phyloP scores from a whole-genome alignment of 2,888 invertebrate genomes.

The Norana najaformis region DNA sequence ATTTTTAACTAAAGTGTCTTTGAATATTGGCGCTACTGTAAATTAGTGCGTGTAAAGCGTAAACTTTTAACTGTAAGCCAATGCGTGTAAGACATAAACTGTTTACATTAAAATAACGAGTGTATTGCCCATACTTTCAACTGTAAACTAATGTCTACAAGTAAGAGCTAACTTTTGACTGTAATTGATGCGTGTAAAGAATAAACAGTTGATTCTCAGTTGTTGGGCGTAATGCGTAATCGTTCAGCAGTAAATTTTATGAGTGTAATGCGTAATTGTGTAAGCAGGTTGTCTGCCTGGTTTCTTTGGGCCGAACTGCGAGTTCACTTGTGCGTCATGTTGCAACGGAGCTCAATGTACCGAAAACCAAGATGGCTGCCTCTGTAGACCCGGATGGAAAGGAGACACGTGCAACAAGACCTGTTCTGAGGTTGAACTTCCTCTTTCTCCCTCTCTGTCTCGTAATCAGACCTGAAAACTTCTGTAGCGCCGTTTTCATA shows the following conservation, averaged over 20 bases:
- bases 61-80: too few species aligned
- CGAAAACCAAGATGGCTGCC: slow-evolving; percentile 52
- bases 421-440: slow-evolving; percentile 56
- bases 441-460: not conserved
- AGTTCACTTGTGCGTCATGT: slow-evolving; percentile 61
- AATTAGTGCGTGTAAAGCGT: too few species aligned
- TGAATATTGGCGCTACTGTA: not conserved
- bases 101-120: too few species aligned
- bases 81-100: too few species aligned
- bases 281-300: slow-evolving; percentile 62
- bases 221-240: too few species aligned
- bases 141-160: too few species aligned
- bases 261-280: not conserved
- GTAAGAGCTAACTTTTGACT: too few species aligned
- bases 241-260: too few species aligned
- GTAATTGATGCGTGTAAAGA: too few species aligned
- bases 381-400: slow-evolving; percentile 60
- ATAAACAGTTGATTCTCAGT: too few species aligned
- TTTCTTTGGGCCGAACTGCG: slow-evolving; percentile 62
- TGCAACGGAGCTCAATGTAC: slow-evolving; percentile 61
- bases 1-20: not conserved
- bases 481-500: not conserved
- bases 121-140: too few species aligned
- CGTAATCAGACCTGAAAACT: not conserved
- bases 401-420: slow-evolving; percentile 62